Evolutionary conservation across 1,140 invertebrate genomes (phyloP), one percentile per base, ranked within the genome.

Genomic region (Cherax quadricarinatus): DNA sequence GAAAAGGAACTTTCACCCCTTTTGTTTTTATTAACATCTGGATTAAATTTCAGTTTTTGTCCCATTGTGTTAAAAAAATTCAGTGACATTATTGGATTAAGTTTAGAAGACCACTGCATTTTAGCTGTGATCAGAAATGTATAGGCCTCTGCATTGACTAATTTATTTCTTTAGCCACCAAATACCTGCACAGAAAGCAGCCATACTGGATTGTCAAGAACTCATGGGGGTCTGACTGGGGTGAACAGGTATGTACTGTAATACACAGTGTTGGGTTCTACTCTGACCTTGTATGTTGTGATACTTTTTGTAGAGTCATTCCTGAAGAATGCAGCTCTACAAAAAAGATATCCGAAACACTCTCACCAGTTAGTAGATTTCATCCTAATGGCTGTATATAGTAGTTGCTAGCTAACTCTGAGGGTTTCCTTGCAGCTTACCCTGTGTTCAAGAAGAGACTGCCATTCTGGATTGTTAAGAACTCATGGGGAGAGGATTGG

Each of bases 141-240:
- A 57, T 9, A 57, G 12, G 53, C 53, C 12, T 57, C 6, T 57
- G 53, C 53, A 57, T 57, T 66, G 62, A 21, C n/a, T 12, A 41
- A 14, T 18, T 18, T 48, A 14, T 89, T 18, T 73, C 88, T 75
- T 79, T 89, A 93, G 86, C 84, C 48, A 93, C 93, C 73, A 93
- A 92, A 89, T 93, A 92, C 88, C 88, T 93, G 41, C 93, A 92
- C 75, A 87, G 90, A 81, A 86, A 86, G 24, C 81, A 95, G 80
- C 98, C 98, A 0, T 99, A 97, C 94, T 99, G 98, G 98, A 97
- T 97, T 85, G 96, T 99, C 7, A 99, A 99, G 95, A 99, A 99
- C 95, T 98, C 98, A 87, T 98, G 98, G 98, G 98, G 98, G 88
- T 94, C 95, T 60, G 95, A 95, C 49, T 99, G 98, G 98, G 98